These are phyloP conservation scores for Bombyx mori DNA, from an alignment of 1,140 invertebrate species.

Conservation along the genomic window ASM3026992v2 NC_085117.1:19740501-19741000, in stretches of 20 bases:
- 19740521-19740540: constrained; percentile 61
- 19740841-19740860: not conserved
- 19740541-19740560: constrained; percentile 45
- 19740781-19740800: no score
- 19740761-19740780: not conserved
- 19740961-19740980: constrained; percentile 44
- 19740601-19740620: no score
- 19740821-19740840: no score
- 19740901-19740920: constrained; percentile 19
- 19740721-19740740: constrained; percentile 1
- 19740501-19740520: constrained; percentile 60
- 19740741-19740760: not conserved
- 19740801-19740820: no score
- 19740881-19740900: not conserved
- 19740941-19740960: constrained; percentile 54
- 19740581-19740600: no score
- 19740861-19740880: not conserved
- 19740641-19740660: constrained; percentile 14
- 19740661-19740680: not conserved
- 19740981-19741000: constrained; percentile 31
- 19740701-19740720: constrained; percentile 16
- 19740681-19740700: constrained; percentile 27
- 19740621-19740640: not conserved
- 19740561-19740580: constrained; percentile 33
- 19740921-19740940: constrained; percentile 51